Base-by-base conservation (phyloP, 1,140 invertebrate genomes). In the Aricia agestis region DNA sequence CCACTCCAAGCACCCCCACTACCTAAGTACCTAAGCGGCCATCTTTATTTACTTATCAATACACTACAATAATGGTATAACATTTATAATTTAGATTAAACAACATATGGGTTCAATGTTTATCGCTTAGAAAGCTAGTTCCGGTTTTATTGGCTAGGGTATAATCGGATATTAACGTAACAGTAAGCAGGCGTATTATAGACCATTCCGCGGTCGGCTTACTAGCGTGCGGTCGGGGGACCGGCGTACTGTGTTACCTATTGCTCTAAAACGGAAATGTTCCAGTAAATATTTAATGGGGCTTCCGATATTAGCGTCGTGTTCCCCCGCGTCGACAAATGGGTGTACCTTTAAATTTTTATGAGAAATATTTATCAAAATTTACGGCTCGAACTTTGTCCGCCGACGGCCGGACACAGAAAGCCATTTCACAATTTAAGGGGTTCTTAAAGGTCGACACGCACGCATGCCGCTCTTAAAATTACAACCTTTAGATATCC, bases 171-270 rank as follows among this genome's bases (percentile, higher is more conserved):
- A 66, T 57, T 11, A 71, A 71, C 66, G 17, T 67, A 71, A 59
- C 58, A 68, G 71, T 72, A 65, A 70, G 58, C 65, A 71, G 31
- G 58, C 17, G 58, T 68, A 52, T 52, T 52, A 73, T 66, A 69
- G 70, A 19, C 63, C 61, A 58, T 25, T 63, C 59, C 72, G 77
- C 67, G 73, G 77, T 78, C 68, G 75, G 52, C 61, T 57, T 74
- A 69, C 72, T 73, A 72, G 59, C 70, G 59, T 66, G 72, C 68
- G 74, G 73, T 74, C 69, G 71, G 69, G 68, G 52, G 74, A 45
- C 69, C 58, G 68, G 31, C 74, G 67, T 71, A 73, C 69, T 75
- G 57, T 71, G 73, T 72, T 69, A 73, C 65, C 67, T 71, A 73
- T 72, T 72, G 69, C 65, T 13, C 18, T 63, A 69, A 68, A 25